A percentile compares a stretch with the other conserved stretches of the same genome.
phyloP scores from a whole-genome alignment of 2,888 invertebrate species.

The Mythimna loreyi region DNA sequence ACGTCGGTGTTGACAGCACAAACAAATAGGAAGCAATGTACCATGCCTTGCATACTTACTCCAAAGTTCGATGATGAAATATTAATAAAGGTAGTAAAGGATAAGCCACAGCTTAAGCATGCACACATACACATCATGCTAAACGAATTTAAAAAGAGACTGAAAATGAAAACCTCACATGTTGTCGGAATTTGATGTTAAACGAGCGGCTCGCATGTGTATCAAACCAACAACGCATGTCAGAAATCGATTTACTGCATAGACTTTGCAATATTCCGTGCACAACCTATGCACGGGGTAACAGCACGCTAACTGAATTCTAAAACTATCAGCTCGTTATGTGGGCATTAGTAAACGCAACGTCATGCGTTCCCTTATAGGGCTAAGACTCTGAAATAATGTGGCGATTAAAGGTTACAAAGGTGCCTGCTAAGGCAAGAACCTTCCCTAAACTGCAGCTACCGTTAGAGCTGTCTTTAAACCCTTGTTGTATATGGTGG shows the following conservation, averaged over 20 bases:
- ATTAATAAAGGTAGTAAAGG: slow-evolving; percentile 30
- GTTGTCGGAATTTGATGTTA: background rate
- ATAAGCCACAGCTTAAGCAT: slow-evolving; percentile 4
- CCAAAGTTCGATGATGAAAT: slow-evolving; percentile 32
- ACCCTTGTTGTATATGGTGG: slow-evolving; percentile 17
- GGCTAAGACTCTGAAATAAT: slow-evolving; percentile 33
- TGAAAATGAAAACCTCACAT: background rate
- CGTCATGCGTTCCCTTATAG: slow-evolving; percentile 38
- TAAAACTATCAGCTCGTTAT: slow-evolving; percentile 42
- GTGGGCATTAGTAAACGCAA: slow-evolving; percentile 55
- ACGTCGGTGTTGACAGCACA: slow-evolving; percentile 60
- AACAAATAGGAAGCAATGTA: slow-evolving; percentile 61
- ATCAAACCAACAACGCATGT: slow-evolving; percentile 15
- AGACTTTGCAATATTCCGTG: slow-evolving; percentile 28
- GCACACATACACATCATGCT: slow-evolving; percentile 1
- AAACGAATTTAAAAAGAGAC: background rate
- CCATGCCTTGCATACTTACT: slow-evolving; percentile 49
- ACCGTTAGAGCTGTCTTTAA: slow-evolving; percentile 43
- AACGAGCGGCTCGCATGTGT: slow-evolving; percentile 8
- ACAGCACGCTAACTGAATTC: slow-evolving; percentile 52
- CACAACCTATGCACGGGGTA: slow-evolving; percentile 16
- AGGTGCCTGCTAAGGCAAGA: slow-evolving; percentile 31
- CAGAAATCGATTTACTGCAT: slow-evolving; percentile 33
- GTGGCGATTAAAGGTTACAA: slow-evolving; percentile 44
- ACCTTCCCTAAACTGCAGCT: slow-evolving; percentile 20